A percentile compares a stretch with the other conserved stretches of the same genome.
Evolutionary conservation across 1,140 invertebrate species (phyloP).

Genomic region (Drosophila subobscura): DNA sequence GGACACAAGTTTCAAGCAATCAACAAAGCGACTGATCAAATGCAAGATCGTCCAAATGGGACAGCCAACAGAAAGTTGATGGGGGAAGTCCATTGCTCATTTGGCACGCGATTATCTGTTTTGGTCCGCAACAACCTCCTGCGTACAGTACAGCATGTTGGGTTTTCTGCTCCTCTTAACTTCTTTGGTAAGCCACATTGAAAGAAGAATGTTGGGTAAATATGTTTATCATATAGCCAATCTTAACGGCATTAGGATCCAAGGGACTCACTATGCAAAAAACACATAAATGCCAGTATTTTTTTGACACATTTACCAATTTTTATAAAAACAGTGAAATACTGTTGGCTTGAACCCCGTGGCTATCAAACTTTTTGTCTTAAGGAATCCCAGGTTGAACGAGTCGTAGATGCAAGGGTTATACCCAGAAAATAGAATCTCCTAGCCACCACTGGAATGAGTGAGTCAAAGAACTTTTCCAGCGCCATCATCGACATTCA

Average conservation of each 20-base stretch:
- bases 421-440: too few relatives aligned
- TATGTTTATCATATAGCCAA: constrained; percentile 5
- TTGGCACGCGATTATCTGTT: constrained; percentile 80
- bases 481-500: constrained; percentile 41
- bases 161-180: constrained; percentile 32
- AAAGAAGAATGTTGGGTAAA: constrained; percentile 29
- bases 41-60: constrained; percentile 79
- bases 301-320: too few relatives aligned
- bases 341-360: too few relatives aligned
- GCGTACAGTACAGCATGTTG: constrained; percentile 62
- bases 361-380: too few relatives aligned
- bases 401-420: too few relatives aligned
- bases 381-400: too few relatives aligned
- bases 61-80: constrained; percentile 42
- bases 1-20: constrained; percentile 81
- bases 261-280: too few relatives aligned
- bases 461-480: constrained; percentile 39
- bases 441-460: too few relatives aligned
- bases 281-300: too few relatives aligned
- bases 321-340: too few relatives aligned
- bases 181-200: constrained; percentile 6
- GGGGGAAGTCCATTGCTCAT: constrained; percentile 51
- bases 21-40: constrained; percentile 81
- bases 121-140: constrained; percentile 53
- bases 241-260: too few relatives aligned